Conservation (phyloP, 2,888 invertebrate species). For the Actias luna region DNA sequence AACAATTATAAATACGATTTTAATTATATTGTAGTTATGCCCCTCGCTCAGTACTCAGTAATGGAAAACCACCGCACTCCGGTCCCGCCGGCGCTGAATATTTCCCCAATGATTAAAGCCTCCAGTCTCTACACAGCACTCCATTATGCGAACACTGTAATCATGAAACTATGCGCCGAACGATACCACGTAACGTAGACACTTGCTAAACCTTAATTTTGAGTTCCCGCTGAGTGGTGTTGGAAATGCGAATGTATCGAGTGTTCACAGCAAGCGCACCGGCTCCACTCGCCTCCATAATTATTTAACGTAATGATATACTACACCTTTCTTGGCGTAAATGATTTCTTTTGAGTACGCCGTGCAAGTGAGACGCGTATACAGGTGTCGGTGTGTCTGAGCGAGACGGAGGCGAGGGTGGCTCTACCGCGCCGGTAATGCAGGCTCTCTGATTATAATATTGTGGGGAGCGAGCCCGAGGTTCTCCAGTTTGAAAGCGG, state of each 20-base stretch:
- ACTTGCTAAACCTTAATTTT: constrained; percentile 35
- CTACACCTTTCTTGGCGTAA: constrained; percentile 68
- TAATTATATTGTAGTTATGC: neutral
- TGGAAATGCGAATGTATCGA: constrained; percentile 38
- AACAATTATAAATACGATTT: neutral
- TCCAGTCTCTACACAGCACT: constrained; percentile 54
- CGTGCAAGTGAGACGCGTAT: constrained; percentile 41
- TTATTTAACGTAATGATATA: constrained; percentile 80
- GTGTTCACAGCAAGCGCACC: constrained; percentile 23
- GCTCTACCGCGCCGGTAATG: constrained; percentile 46
- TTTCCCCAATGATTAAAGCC: constrained; percentile 77
- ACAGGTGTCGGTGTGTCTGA: constrained; percentile 21
- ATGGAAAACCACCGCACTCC: neutral
- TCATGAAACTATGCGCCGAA: constrained; percentile 62
- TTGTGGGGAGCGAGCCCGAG: constrained; percentile 44
- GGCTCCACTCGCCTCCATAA: constrained; percentile 64
- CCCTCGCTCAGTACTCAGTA: neutral
- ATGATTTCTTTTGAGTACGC: constrained; percentile 63
- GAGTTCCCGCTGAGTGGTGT: constrained; percentile 22
- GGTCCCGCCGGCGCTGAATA: constrained; percentile 32
- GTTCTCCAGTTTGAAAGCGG: constrained; percentile 49
- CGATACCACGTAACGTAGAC: constrained; percentile 19
- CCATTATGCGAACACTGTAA: constrained; percentile 73
- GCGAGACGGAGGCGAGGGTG: constrained; percentile 47
- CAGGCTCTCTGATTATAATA: constrained; percentile 44